Conservation (phyloP, 2,113 vertebrate species). For the Phyllopteryx taeniolatus region DNA sequence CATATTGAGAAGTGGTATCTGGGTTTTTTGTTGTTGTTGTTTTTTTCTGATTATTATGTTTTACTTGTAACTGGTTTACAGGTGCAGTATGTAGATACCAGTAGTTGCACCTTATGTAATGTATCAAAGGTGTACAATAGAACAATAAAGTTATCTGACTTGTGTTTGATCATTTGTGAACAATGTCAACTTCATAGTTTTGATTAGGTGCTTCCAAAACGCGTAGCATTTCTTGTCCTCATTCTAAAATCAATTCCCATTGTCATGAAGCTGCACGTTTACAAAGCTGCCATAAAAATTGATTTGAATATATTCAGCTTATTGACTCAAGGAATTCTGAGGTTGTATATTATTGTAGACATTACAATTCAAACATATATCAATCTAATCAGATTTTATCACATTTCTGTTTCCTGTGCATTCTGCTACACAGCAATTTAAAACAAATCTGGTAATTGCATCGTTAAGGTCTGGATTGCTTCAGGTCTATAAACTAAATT, state of each 20-base stretch:
- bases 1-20: conserved; percentile 47
- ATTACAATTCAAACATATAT: background rate
- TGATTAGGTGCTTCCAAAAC: background rate
- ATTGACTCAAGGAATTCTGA: background rate
- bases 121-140: conserved; percentile 49
- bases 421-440: background rate
- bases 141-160: conserved; percentile 60
- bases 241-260: background rate
- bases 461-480: background rate
- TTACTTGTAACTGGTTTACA: conserved; percentile 57
- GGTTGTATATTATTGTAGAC: background rate
- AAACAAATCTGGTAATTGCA: background rate
- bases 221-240: background rate
- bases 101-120: conserved; percentile 60
- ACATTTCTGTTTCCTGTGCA: background rate
- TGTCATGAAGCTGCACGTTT: background rate
- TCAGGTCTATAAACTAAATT: background rate
- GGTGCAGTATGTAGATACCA: conserved; percentile 51
- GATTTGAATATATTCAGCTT: background rate
- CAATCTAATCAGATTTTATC: background rate
- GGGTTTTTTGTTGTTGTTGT: conserved; percentile 50
- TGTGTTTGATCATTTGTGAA: conserved; percentile 8
- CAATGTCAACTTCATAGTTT: background rate
- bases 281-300: background rate
- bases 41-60: conserved; percentile 35